Base-by-base conservation (phyloP, 2,888 invertebrate genomes). In the Xylota sylvarum region DNA sequence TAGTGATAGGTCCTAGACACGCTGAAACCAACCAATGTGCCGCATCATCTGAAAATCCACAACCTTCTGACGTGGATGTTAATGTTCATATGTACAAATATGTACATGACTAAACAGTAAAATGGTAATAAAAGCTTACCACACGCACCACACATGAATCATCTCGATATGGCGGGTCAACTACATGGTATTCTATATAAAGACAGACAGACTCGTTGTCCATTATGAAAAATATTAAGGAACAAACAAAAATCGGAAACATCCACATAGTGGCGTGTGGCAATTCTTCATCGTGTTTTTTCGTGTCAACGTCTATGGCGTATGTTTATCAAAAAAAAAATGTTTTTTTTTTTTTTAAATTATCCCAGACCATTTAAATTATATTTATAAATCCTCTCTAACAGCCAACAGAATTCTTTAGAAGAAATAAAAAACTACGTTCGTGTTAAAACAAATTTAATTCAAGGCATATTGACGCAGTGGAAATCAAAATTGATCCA, bases 201-300 rank as follows among this genome's bases (percentile, higher is more conserved):
- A 30, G 56, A 56, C 32, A 56, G 56, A 55, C 30, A 55, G 32
- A 27, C 32, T 32, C n/a, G 14, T 56, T 50, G 50, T 12, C 50
- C 50, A 50, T 14, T 56, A 56, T 27, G 23, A 56, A 14, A 32
- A 32, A 14, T 17, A 9, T 10, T 3, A 14, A 6, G 4, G 5
- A 30, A 30, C 14, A 55, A 30, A 52, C 9, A 30, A 32, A 56
- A 32, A 30, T 50, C 23, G 10, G 50, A 23, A 23, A 32, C 56
- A 56, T 56, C 17, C 17, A 14, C n/a, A 14, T n/a, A 14, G 56
- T 56, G 14, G 56, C 56, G 56, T 56, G 56, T 27, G 32, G 17
- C 12, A n/a, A 55, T 55, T 55, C 12, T 7, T 32, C 32, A 32
- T 56, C 27, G 9, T n/a, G 9, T 10, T 56, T 30, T 14, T 56